phyloP scores from a whole-genome alignment of 2,797 vertebrate species.

The Acrossocheilus fasciatus region DNA sequence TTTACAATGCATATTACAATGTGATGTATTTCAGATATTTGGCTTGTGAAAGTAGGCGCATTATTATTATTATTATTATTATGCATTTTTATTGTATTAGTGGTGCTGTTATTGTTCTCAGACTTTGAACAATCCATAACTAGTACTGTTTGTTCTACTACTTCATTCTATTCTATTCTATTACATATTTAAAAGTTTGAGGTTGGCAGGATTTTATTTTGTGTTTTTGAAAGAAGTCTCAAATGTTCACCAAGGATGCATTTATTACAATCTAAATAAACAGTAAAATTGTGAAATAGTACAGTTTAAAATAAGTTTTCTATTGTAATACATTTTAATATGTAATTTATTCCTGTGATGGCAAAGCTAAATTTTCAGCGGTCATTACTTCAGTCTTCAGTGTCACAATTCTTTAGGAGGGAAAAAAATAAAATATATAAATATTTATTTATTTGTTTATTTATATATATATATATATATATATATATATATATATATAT shows the following conservation, averaged over 20 bases:
- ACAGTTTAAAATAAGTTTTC: neutral
- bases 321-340: too few relatives aligned
- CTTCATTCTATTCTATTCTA: neutral
- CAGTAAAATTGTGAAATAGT: neutral
- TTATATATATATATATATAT: too few relatives aligned
- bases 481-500: too few relatives aligned
- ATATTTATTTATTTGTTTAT: too few relatives aligned
- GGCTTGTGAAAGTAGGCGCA: neutral
- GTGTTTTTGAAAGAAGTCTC: neutral
- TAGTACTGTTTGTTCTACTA: neutral
- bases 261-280: neutral
- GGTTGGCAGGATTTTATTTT: neutral
- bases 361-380: neutral
- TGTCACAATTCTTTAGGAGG: neutral
- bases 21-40: neutral
- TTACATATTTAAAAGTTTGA: neutral
- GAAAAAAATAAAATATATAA: too few relatives aligned
- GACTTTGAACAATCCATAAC: neutral
- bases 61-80: neutral
- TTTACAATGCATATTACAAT: neutral
- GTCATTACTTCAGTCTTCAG: neutral
- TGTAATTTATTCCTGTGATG: neutral
- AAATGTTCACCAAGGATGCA: neutral
- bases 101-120: neutral
- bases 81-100: neutral